A percentile compares a stretch with the other conserved stretches of the same genome.
Conservation (phyloP, 2,113 vertebrate genomes). For the Hemibagrus wyckioides region DNA sequence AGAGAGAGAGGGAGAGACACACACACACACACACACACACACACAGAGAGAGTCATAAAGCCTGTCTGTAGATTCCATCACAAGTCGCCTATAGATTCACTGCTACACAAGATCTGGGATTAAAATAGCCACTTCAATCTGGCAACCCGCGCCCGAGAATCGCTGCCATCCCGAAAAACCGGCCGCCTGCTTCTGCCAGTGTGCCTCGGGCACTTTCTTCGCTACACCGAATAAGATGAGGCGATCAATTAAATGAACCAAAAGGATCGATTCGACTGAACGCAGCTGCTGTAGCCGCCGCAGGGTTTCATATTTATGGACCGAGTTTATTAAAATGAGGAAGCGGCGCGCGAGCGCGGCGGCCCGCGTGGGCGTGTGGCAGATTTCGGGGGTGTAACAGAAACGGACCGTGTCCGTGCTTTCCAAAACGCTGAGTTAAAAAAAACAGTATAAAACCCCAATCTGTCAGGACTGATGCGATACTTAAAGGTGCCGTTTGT, state of each 20-base stretch:
- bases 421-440: conserved; percentile 30
- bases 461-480: conserved; percentile 13
- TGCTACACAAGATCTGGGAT: not conserved
- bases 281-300: conserved; percentile 48
- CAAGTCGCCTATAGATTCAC: not conserved
- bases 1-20: too few species aligned
- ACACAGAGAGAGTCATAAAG: not conserved
- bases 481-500: not conserved
- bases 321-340: conserved; percentile 54
- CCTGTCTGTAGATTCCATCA: not conserved
- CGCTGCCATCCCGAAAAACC: conserved; percentile 27
- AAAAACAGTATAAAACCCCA: conserved; percentile 35
- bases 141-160: not conserved
- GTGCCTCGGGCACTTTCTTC: conserved; percentile 36
- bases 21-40: not conserved
- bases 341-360: conserved; percentile 17
- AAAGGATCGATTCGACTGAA: conserved; percentile 56
- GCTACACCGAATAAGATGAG: conserved; percentile 54
- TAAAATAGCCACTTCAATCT: not conserved
- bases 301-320: conserved; percentile 51
- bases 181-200: conserved; percentile 27
- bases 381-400: not conserved
- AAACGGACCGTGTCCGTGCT: conserved; percentile 9
- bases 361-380: not conserved
- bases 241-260: conserved; percentile 55